Evolutionary conservation across 1,140 invertebrate species (phyloP).

Genomic region (Octopus bimaculoides): DNA sequence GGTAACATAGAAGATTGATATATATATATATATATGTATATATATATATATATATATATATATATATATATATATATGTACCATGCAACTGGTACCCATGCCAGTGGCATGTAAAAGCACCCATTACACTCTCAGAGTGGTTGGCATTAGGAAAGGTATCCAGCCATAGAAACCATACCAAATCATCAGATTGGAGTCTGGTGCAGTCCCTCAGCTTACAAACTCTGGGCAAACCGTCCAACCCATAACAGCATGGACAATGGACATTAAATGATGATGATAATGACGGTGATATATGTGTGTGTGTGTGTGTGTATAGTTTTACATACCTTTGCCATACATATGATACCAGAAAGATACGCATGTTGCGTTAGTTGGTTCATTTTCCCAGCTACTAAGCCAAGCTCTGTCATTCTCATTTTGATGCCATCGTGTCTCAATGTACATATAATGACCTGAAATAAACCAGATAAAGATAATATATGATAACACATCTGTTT

Average conservation of each 20-base stretch:
- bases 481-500: no score
- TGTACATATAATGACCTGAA: slow-evolving; percentile 9
- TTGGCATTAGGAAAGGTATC: no score
- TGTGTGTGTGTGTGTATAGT: not conserved
- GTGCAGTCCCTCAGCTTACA: no score
- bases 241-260: no score
- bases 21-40: not conserved
- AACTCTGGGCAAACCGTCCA: no score
- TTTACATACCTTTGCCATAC: not conserved
- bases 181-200: no score
- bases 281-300: no score
- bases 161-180: no score
- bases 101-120: no score
- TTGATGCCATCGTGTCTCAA: not conserved
- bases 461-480: not conserved
- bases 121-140: no score
- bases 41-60: not conserved
- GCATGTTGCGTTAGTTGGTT: not conserved
- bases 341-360: not conserved
- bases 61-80: not conserved
- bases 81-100: no score
- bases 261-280: no score
- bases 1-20: not conserved
- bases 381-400: not conserved
- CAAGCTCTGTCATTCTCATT: not conserved